phyloP scores from a whole-genome alignment of 2,797 vertebrate genomes.

The Tamandua tetradactyla region DNA sequence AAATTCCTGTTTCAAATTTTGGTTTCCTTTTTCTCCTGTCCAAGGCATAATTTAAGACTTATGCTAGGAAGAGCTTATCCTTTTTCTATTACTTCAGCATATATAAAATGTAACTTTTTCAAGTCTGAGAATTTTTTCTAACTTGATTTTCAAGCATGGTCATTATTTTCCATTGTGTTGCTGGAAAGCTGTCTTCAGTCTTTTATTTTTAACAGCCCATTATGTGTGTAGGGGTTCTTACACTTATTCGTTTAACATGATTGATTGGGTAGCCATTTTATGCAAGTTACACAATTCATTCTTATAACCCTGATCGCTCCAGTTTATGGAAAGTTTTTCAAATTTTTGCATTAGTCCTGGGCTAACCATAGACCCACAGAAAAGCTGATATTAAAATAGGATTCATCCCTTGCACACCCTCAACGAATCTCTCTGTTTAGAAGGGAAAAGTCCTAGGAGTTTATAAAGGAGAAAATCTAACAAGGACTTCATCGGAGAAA shows the following conservation, averaged over 20 bases:
- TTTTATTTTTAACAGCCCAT: neutral
- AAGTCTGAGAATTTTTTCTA: neutral
- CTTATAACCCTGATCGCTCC: neutral
- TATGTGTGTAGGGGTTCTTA: neutral
- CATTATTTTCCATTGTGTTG: neutral
- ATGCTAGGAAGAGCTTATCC: constrained; percentile 1
- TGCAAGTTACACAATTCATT: neutral
- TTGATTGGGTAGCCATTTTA: neutral
- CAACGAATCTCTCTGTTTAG: neutral
- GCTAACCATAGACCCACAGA: neutral
- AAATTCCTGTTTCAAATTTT: constrained; percentile 14
- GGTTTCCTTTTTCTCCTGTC: neutral
- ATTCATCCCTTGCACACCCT: neutral
- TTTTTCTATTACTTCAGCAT: constrained; percentile 28
- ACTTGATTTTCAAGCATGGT: constrained; percentile 22
- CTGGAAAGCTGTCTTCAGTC: constrained; percentile 23
- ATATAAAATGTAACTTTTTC: constrained; percentile 25
- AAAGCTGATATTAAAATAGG: neutral
- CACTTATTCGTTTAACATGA: neutral
- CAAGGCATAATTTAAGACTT: neutral
- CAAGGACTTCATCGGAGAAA: neutral
- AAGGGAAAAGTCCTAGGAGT: neutral
- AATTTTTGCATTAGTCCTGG: neutral
- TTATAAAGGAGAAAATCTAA: neutral
- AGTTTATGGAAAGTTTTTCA: neutral